Conservation (phyloP, 1,140 invertebrate species). For the Lepidurus couesii region DNA sequence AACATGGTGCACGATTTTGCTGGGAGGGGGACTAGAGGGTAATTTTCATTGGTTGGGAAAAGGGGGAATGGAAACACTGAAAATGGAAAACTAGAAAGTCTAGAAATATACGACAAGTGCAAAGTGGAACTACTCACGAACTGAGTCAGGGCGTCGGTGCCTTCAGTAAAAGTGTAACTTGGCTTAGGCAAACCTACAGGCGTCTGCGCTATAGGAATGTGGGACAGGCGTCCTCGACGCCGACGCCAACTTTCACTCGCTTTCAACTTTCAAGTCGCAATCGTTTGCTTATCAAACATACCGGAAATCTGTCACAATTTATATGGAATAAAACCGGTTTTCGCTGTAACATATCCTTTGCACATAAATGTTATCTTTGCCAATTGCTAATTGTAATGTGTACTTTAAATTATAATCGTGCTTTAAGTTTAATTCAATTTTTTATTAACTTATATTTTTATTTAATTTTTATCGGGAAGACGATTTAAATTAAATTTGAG, state of each 20-base stretch:
- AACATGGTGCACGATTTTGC: not conserved
- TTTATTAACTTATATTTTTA: too few relatives aligned
- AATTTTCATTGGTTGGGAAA: not conserved
- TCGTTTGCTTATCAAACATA: not conserved
- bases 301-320: not conserved
- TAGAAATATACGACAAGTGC: not conserved
- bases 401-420: too few relatives aligned
- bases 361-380: too few relatives aligned
- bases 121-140: not conserved
- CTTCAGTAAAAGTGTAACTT: not conserved
- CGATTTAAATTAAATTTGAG: too few relatives aligned
- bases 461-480: too few relatives aligned
- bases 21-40: not conserved
- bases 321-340: too few relatives aligned
- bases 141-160: not conserved
- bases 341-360: too few relatives aligned
- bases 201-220: slow-evolving; percentile 13
- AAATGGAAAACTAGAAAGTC: not conserved
- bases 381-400: too few relatives aligned
- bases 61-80: not conserved
- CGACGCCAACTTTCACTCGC: not conserved
- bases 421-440: too few relatives aligned
- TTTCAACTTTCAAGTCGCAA: not conserved
- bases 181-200: not conserved
- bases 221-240: not conserved